Base-by-base conservation (phyloP, 2,113 vertebrate species). In the Sarotherodon lohbergeri region DNA sequence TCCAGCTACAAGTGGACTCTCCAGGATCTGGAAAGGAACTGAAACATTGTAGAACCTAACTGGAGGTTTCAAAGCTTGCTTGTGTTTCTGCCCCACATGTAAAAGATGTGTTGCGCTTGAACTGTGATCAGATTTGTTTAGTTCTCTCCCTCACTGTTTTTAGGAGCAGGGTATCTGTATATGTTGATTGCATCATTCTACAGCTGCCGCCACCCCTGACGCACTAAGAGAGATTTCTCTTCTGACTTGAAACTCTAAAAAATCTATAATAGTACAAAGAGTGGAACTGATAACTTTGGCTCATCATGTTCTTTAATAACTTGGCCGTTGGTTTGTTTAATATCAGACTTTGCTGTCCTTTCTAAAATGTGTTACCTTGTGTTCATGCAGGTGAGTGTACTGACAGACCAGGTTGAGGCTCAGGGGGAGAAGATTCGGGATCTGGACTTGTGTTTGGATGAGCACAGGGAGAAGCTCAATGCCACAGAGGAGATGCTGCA, bases 401-500 rank as follows among this genome's bases (percentile, higher is more conserved):
- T 99, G 85, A 99, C 99, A 1, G 99, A 99, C 95, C 99, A 99
- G 91, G 98, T 99, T 82, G 99, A 99, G 84, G 99, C 98, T 27
- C 98, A 99, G 50, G 99, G 98, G 46, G 99, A 99, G 91, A 99
- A 99, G 96, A 99, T 99, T 85, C 96, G 98, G 17, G 99, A 99
- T 90, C 94, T 99, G 88, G 99, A 99, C 82, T 91, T 98, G 76
- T 99, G 98, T 92, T 96, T 99, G 66, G 98, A 99, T 29, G 98
- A 99, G 73, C 98, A 99, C 96, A 96, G 98, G 82, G 98, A 99
- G 83, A 99, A 99, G 90, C 93, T 99, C 88, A 99, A 99, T 8
- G 96, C 97, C 81, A 99, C 99, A 0, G 99, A 99, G 59, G 98
- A 99, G 84, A 98, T 99, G 98, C 94, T 99, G 81, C 98, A 99